These are phyloP conservation scores for Parapristionchus giblindavisi DNA, from an alignment of 2,888 invertebrate species.

Conservation along the genomic window DNA sequence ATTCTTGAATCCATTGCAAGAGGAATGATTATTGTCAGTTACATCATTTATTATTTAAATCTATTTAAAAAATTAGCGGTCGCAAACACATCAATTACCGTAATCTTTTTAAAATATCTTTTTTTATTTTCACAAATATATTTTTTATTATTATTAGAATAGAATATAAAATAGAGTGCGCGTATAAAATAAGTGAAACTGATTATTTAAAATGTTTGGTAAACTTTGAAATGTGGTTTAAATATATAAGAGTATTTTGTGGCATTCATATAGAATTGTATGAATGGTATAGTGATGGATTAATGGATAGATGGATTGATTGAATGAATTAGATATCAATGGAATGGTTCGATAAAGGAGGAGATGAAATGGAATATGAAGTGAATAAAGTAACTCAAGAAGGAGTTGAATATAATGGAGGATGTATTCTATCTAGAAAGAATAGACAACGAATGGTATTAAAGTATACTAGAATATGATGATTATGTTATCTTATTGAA, in stretches of 20 bases:
- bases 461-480: neutral
- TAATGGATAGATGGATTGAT: neutral
- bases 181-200: too few species aligned
- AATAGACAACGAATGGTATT: slow-evolving; percentile 28
- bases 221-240: too few species aligned
- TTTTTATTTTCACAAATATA: neutral
- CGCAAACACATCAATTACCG: too few species aligned
- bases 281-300: neutral
- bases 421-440: neutral
- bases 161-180: too few species aligned
- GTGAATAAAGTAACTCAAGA: slow-evolving; percentile 5
- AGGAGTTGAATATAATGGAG: slow-evolving; percentile 8
- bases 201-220: too few species aligned
- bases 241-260: too few species aligned
- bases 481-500: neutral
- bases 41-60: too few species aligned
- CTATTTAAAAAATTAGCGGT: too few species aligned
- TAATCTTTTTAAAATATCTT: neutral
- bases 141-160: too few species aligned
- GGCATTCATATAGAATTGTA: too few species aligned
- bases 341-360: slow-evolving; percentile 12
- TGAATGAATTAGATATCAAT: slow-evolving; percentile 15
- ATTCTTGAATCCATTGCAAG: slow-evolving; percentile 12
- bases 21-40: slow-evolving; percentile 20
- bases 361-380: slow-evolving; percentile 23